Percentiles rank a stretch among this genome's conserved stretches.
Evolutionary conservation across 1,140 invertebrate species (phyloP).

Genomic region (Caenorhabditis inopinata): DNA sequence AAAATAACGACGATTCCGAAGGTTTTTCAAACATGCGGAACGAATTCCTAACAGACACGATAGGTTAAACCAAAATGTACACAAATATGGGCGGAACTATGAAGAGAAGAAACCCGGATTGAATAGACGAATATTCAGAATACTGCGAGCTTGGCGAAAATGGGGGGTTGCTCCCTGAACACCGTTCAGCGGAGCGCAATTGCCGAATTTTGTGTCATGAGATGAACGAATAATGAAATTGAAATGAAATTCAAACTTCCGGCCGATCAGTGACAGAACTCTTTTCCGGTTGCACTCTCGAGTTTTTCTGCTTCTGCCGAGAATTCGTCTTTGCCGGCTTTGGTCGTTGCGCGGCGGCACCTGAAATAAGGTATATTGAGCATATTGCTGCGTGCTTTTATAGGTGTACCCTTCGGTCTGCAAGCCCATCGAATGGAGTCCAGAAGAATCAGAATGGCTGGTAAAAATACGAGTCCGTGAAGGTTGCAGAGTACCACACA

Average conservation of each 20-base stretch:
- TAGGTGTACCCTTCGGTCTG: conserved; percentile 27
- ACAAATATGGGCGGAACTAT: too few species aligned
- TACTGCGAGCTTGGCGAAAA: too few species aligned
- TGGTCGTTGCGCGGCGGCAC: neutral
- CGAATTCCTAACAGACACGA: too few species aligned
- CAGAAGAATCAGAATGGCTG: conserved; percentile 61
- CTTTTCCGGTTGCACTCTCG: conserved; percentile 21
- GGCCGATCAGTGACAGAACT: conserved; percentile 40
- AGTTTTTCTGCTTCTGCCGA: neutral
- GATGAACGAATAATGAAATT: neutral
- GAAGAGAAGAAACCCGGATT: too few species aligned
- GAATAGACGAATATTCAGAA: too few species aligned
- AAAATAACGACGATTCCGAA: too few species aligned
- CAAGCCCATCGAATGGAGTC: conserved; percentile 46
- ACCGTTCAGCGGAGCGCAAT: neutral
- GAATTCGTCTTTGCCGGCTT: neutral
- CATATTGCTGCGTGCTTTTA: neutral
- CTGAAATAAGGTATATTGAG: neutral
- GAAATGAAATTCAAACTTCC: conserved; percentile 25
- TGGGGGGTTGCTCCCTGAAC: too few species aligned
- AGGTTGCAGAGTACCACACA: conserved; percentile 63
- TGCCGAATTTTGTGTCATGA: neutral
- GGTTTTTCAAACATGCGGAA: too few species aligned
- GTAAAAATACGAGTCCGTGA: conserved; percentile 63
- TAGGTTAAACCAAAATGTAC: too few species aligned